phyloP scores from a whole-genome alignment of 2,113 vertebrate genomes.

The Cettia cetti region DNA sequence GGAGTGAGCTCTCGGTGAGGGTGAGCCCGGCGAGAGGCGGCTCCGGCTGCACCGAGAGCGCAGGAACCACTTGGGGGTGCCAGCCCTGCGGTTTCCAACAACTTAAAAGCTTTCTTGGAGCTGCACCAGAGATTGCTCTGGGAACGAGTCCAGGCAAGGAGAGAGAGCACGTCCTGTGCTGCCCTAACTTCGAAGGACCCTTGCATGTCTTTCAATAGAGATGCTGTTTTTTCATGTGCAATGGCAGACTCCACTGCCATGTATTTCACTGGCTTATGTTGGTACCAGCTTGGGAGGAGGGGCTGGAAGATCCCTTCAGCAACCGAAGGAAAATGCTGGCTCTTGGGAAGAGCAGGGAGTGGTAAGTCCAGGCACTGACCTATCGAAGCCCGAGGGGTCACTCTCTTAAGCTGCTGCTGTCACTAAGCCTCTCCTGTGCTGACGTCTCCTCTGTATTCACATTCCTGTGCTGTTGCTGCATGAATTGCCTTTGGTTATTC shows the following conservation, averaged over 20 bases:
- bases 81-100: background rate
- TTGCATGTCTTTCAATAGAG: background rate
- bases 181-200: background rate
- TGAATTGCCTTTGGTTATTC: background rate
- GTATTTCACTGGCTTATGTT: background rate
- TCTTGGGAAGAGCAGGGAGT: background rate
- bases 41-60: background rate
- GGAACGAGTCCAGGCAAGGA: background rate
- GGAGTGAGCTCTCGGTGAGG: accelerated
- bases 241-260: background rate
- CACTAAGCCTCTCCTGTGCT: background rate
- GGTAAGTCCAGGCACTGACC: background rate
- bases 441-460: background rate
- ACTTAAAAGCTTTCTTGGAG: conserved; percentile 28
- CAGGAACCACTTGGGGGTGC: conserved; percentile 42
- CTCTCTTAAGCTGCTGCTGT: background rate
- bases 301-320: background rate
- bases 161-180: background rate
- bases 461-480: background rate
- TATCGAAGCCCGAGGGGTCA: accelerated
- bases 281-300: background rate
- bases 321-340: accelerated
- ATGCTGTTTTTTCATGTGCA: accelerated
- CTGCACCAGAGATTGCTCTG: background rate
- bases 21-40: background rate